Conservation (phyloP, 2,113 vertebrate species). For the Buteo buteo region DNA sequence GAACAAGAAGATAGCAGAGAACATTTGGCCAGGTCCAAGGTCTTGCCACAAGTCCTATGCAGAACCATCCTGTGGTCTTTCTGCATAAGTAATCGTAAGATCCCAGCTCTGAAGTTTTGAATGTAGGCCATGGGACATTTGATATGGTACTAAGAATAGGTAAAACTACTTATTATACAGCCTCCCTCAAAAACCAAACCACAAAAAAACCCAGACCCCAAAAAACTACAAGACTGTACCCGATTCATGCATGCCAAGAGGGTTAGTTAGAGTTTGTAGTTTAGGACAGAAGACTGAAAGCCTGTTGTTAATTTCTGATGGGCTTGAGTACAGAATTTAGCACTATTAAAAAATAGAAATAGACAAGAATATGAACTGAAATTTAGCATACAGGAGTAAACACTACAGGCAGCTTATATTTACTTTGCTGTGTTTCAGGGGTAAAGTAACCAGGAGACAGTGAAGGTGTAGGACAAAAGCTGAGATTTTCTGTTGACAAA, state of each 20-base stretch:
- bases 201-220: background rate
- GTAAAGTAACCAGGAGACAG: background rate
- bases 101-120: background rate
- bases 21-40: background rate
- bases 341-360: background rate
- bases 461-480: background rate
- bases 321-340: background rate
- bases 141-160: background rate
- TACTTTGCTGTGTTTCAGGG: background rate
- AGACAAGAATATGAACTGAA: background rate
- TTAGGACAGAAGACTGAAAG: background rate
- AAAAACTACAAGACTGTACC: background rate
- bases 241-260: background rate
- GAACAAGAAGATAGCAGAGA: background rate
- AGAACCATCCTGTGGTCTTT: background rate
- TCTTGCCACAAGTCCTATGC: background rate
- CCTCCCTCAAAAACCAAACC: background rate
- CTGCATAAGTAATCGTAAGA: background rate
- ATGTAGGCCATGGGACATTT: background rate
- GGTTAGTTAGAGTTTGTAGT: background rate
- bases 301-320: background rate
- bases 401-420: background rate
- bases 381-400: background rate
- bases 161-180: background rate
- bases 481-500: background rate